phyloP scores from a whole-genome alignment of 2,888 invertebrate genomes.

The Nymphalis c-album region DNA sequence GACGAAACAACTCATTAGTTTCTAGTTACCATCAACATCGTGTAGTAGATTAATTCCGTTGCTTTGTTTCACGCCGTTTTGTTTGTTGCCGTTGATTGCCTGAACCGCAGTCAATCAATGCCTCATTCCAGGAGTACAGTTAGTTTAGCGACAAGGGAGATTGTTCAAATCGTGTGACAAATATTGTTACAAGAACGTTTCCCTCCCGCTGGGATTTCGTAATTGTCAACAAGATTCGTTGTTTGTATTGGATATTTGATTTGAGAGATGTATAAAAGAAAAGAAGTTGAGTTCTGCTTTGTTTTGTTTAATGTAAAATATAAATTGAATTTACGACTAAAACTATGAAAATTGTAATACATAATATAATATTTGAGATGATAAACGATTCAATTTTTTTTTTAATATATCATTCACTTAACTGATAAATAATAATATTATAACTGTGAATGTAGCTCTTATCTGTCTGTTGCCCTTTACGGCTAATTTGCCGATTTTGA shows the following conservation, averaged over 20 bases:
- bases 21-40: slow-evolving; percentile 1
- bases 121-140: slow-evolving; percentile 24
- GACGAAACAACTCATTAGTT: slow-evolving; percentile 7
- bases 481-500: too few species aligned
- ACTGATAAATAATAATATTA: too few species aligned
- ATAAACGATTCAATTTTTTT: too few species aligned
- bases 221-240: slow-evolving; percentile 10
- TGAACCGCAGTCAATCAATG: slow-evolving; percentile 30
- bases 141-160: slow-evolving; percentile 27
- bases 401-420: too few species aligned
- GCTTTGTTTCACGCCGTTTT: slow-evolving; percentile 22
- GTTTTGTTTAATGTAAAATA: too few species aligned
- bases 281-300: too few species aligned
- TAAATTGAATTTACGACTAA: too few species aligned
- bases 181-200: slow-evolving; percentile 19
- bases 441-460: too few species aligned
- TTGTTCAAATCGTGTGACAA: slow-evolving; percentile 19
- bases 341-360: too few species aligned
- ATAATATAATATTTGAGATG: too few species aligned
- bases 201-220: slow-evolving; percentile 4
- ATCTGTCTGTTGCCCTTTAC: too few species aligned
- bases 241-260: not conserved
- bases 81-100: slow-evolving; percentile 27
- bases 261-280: too few species aligned
- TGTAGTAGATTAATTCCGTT: slow-evolving; percentile 26